Base-by-base conservation (phyloP, 92 coral and sea anemone genomes). In the Phymanthus crucifer region DNA sequence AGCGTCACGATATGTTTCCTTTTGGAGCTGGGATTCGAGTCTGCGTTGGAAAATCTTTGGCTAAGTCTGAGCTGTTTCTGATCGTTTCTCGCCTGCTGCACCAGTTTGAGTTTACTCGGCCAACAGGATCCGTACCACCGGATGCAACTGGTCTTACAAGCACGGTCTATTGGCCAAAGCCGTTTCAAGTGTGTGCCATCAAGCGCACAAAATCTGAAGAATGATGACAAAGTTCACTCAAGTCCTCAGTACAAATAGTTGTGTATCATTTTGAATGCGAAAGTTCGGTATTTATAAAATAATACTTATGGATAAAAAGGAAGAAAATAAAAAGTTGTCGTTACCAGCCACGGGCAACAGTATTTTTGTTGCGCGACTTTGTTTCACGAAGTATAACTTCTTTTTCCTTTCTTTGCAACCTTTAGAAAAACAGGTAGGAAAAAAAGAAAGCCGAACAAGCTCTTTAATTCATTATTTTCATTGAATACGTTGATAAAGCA, bases 1-100 rank as follows among this genome's bases (percentile, higher is more conserved):
- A 72, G 57, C 70, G 43, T 38, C 38, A 78, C 16, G 68, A 79
- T 46, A 56, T 89, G 65, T 57, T 72, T n/a, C 87, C 90, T 7
- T 89, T 89, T 45, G 90, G 87, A 40, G 93, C 93, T 19, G 93
- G 93, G 1, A 65, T 78, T 7, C 90, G 93, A 18, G 93, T 86
- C n/a, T 89, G 93, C 52, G 71, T 83, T 2, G 93, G 93, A 0
- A 86, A 83, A 77, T 48, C 83, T 19, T 40, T 89, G 66, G 87
- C 93, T 17, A 89, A 89, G 37, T 40, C 87, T 24, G 84, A 89
- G 57, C 79, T 89, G 33, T 89, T 86, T 82, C 71, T 89, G 72
- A 87, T 86, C 40, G 76, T 89, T 0, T 85, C 93, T 2, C 66
- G 85, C 56, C 47, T 89, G 16, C 66, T 86, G 26, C 78, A 78